Evolutionary conservation across 2,113 vertebrate species (phyloP), one percentile per base, ranked within the genome.

Genomic region (Hyperopisus bebe): DNA sequence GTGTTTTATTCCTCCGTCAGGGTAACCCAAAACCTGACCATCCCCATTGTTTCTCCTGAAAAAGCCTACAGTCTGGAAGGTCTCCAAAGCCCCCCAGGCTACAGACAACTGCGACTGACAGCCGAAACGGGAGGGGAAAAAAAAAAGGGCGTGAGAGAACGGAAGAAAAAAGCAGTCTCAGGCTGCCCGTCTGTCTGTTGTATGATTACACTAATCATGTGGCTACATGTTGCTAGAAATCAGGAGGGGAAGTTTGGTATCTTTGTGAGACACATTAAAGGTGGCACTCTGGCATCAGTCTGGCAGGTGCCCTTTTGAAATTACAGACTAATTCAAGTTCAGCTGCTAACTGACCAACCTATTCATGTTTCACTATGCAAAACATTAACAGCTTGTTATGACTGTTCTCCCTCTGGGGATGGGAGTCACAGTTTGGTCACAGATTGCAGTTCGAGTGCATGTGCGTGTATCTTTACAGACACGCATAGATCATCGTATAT

Each of bases 1-100:
- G 62, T 11, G 53, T 90, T 42, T 66, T 90, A 84, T 88, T 84
- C 77, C 55, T 90, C 87, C 48, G 87, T 90, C 87, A 88, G 48
- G 46, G 90, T 88, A 88, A 88, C 83, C 80, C 55, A 90, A 90
- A 19, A 88, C 53, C 47, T 83, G 21, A 27, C 51, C 39, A 58
- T 17, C 66, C 51, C 53, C 42, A 90, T 90, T 90, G 77, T 90
- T 24, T 66, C 55, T 39, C 53, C 51, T 85, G 80, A 88, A 85
- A 86, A 82, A 88, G 82, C 51, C 47, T 19, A 58, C 48, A 74
- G n/a, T 47, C 74, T 90, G 90, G 86, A 24, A 62, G 53, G 74
- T 5, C n/a, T 83, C 53, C 88, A n/a, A 87, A 55, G 10, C 35
- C 90, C 70, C 87, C 17, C 31, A 5, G 44, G 87, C 87, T 58